Evolutionary conservation across 2,888 invertebrate genomes (phyloP).

Genomic region (Diplolepis rosae): DNA sequence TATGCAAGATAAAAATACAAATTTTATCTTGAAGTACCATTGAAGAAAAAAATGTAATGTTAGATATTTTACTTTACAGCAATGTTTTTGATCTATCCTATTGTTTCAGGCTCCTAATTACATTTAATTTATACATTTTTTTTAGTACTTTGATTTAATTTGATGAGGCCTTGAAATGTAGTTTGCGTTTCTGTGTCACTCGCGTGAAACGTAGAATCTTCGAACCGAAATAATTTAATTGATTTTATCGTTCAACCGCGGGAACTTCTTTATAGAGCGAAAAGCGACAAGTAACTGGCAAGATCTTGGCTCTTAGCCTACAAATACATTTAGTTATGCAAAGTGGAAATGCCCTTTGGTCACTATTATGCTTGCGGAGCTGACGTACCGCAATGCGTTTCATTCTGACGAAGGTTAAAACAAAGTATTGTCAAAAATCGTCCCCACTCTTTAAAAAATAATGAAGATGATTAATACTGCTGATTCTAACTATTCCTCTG

Average conservation of each 20-base stretch:
- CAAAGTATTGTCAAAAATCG: conserved; percentile 1
- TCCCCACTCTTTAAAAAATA: neutral
- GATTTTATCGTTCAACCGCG: conserved; percentile 22
- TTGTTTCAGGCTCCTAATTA: neutral
- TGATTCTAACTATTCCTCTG: neutral
- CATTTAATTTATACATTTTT: neutral
- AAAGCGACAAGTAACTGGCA: conserved; percentile 61
- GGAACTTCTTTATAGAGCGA: conserved; percentile 52
- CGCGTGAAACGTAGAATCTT: neutral
- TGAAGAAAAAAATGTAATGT: too few species aligned
- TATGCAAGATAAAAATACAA: neutral
- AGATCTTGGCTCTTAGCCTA: conserved; percentile 56
- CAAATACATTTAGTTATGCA: conserved; percentile 58
- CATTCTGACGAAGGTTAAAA: conserved; percentile 41
- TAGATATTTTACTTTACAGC: too few species aligned
- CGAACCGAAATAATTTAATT: neutral
- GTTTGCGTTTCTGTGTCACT: neutral
- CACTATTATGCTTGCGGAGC: conserved; percentile 50
- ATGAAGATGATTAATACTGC: neutral
- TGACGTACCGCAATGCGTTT: conserved; percentile 50
- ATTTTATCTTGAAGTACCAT: too few species aligned
- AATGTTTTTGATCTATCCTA: too few species aligned
- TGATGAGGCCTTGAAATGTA: neutral
- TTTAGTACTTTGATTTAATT: neutral
- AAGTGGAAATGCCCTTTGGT: conserved; percentile 63